phyloP scores from a whole-genome alignment of 2,888 invertebrate species.

The Leistus spinibarbis region DNA sequence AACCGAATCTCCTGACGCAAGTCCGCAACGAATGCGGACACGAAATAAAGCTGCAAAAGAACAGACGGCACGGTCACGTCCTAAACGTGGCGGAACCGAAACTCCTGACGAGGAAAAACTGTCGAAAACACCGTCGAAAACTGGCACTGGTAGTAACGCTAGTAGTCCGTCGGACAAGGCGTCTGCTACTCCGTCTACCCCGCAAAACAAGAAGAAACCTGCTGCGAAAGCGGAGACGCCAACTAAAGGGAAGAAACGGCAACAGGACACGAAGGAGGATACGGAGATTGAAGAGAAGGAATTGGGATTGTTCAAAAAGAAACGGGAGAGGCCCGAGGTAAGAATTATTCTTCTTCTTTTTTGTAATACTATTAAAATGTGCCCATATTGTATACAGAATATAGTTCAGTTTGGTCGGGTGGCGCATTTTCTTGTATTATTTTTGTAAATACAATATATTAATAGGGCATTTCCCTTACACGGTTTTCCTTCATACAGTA shows the following conservation, averaged over 20 bases:
- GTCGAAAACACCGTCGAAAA: constrained; percentile 62
- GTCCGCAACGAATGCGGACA: constrained; percentile 88
- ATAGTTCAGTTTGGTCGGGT: too few species aligned
- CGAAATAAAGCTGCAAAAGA: constrained; percentile 82
- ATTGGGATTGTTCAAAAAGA: constrained; percentile 57
- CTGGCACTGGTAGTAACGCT: constrained; percentile 44
- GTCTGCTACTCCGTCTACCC: constrained; percentile 43
- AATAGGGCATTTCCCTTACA: too few species aligned
- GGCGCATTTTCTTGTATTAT: too few species aligned
- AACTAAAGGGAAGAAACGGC: constrained; percentile 61
- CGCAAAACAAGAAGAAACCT: constrained; percentile 37
- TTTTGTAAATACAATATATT: too few species aligned
- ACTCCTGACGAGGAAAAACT: constrained; percentile 54
- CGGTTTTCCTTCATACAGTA: too few species aligned
- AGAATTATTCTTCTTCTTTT: not conserved
- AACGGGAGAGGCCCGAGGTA: constrained; percentile 57
- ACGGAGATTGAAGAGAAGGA: constrained; percentile 59
- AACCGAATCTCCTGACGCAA: constrained; percentile 73
- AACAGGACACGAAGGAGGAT: constrained; percentile 57
- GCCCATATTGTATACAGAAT: too few species aligned
- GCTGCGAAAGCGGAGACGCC: constrained; percentile 61
- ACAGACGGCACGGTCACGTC: constrained; percentile 60
- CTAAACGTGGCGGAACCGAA: constrained; percentile 66
- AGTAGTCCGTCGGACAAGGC: constrained; percentile 47
- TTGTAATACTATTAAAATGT: too few species aligned